Base-by-base conservation (phyloP, 2,113 vertebrate species). In the Paralichthys olivaceus region DNA sequence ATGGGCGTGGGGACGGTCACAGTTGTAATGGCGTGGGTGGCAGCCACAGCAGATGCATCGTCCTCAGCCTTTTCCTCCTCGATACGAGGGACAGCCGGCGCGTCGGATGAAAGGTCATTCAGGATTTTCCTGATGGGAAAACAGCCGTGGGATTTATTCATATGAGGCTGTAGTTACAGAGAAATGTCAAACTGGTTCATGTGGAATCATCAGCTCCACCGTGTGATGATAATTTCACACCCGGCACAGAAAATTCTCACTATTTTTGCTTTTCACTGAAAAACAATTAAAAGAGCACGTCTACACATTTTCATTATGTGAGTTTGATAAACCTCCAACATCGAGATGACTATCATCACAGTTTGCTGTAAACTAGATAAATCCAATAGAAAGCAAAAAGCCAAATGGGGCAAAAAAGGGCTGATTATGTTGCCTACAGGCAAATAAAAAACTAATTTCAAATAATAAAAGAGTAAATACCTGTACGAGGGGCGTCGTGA, bases 51-150 rank as follows among this genome's bases (percentile, higher is more conserved):
- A 1, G 77, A 73, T 28, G 95, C 93, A 75, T 99, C 98, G 69
- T 99, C 98, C 93, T 99, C 98, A 0, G 96, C 96, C 79, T 96
- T 98, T 78, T 99, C 98, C 91, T 99, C 98, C 93, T 99, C 98
- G 72, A 99, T 99, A 76, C 97, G 96, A 80, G 98, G 95, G 78
- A 99, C 97, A 25, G 96, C 97, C 14, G 97, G 96, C 3, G 96
- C 96, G 85, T 99, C 98, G 14, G 97, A 99, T 23, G 98, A 99
- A 75, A 99, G 96, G 91, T 99, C 98, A 77, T 99, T 99, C 90
- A 99, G 94, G 90, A 99, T 99, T 95, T 99, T 99, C 91, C 98
- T 99, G 92, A n/a, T n/a, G 49, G 8, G 19, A 60, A 60, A 59
- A 26, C 2, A 20, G 14, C 29, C 19, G 29, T 53, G 20, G 20